Conservation (phyloP, 1,140 invertebrate species). For the Goniozus legneri region DNA sequence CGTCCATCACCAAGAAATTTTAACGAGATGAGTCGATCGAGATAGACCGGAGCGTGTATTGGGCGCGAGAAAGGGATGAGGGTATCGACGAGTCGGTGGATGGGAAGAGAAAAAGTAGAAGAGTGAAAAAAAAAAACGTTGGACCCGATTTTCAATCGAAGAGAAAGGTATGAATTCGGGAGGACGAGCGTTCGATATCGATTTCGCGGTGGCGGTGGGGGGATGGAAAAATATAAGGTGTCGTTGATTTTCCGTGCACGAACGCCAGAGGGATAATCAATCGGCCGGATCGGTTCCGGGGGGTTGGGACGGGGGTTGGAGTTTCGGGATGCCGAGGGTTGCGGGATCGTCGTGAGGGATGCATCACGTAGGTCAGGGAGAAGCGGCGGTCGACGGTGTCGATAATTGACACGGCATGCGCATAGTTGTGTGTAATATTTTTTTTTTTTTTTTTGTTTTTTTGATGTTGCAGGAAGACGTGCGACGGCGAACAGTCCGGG, state of each 20-base stretch:
- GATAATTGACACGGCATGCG: conserved; percentile 8
- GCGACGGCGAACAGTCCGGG: conserved; percentile 49
- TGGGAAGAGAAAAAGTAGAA: not conserved
- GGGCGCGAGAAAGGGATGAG: conserved; percentile 7
- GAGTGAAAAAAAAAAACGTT: not conserved
- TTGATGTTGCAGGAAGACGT: conserved; percentile 50
- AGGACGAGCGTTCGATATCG: conserved; percentile 1
- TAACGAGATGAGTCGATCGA: no score
- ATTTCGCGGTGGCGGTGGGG: conserved; percentile 3
- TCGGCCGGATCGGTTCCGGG: conserved; percentile 5
- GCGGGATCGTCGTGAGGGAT: conserved; percentile 12
- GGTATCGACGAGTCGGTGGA: conserved; percentile 7
- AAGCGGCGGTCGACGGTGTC: no score
- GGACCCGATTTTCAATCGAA: no score
- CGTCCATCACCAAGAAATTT: no score
- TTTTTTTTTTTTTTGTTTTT: no score
- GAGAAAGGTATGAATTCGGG: not conserved
- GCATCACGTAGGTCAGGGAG: no score
- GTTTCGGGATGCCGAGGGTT: conserved; percentile 14
- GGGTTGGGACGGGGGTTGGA: not conserved
- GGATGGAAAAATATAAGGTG: no score
- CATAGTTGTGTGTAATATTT: no score
- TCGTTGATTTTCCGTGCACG: conserved; percentile 2
- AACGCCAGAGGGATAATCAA: not conserved
- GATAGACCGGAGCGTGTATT: no score